Evolutionary conservation across 2,113 vertebrate species (phyloP), one percentile per base, ranked within the genome.

Genomic region (Notarius quadriscutis): DNA sequence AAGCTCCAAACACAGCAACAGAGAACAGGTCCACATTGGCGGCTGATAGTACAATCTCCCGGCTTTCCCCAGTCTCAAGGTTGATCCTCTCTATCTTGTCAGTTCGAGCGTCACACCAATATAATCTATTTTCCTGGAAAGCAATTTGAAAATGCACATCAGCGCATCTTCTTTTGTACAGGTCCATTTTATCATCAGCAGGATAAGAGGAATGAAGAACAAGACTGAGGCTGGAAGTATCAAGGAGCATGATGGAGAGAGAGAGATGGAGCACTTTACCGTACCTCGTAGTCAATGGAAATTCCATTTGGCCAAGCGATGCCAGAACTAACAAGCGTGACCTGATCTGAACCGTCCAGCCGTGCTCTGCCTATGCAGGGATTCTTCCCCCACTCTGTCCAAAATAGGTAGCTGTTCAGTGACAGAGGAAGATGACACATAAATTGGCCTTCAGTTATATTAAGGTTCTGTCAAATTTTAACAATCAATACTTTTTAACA

Each of bases 11-110:
- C 96, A 99, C 98, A 3, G 97, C 96, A 60, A 99, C 96, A 18
- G 98, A 99, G 96, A 99, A 99, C 94, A 99, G 95, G 96, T 99
- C 98, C 93, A 99, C 97, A 89, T 97, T 99, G 96, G 96, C 96
- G 91, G 96, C 96, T 93, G 98, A 97, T 96, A 99, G 95, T 84
- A 99, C 97, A 96, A 97, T 96, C 96, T 99, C 97, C 2, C 98
- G 96, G 93, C 93, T 96, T 92, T 97, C 96, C 93, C 98, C 98
- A 84, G 96, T 99, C 93, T 99, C 98, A 96, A 99, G 97, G 97
- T 99, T 97, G 93, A 99, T 97, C 92, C 98, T 97, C 93, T 99
- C 98, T 95, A 99, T 99, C 96, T 98, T 99, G 97, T 99, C 98
- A 14, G 97, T 98, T 89, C 98, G 97, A 89, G 98, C 97, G 93